Conservation (phyloP, 2,888 invertebrate genomes). For the Baronia brevicornis region DNA sequence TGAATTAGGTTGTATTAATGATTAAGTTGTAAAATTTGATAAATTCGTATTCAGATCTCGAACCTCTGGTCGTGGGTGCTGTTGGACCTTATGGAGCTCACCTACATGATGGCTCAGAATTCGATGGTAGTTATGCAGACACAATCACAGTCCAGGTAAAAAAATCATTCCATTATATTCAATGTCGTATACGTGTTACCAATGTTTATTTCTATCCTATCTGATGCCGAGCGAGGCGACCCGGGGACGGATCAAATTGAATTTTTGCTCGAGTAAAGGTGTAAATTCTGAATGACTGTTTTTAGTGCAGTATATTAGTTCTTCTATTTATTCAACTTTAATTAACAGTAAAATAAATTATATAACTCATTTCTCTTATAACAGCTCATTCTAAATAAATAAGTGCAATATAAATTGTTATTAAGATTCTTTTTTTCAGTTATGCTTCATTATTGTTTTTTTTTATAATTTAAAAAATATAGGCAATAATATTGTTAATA, state of each 20-base stretch:
- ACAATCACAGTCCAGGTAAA: constrained; percentile 77
- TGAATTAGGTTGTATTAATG: constrained; percentile 6
- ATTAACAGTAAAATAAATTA: too few species aligned
- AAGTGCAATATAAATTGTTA: too few species aligned
- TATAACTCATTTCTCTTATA: too few species aligned
- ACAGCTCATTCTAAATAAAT: too few species aligned
- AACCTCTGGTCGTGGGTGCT: constrained; percentile 86
- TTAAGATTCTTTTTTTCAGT: too few species aligned
- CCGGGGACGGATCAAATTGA: constrained; percentile 39
- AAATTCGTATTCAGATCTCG: constrained; percentile 36
- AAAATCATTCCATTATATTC: too few species aligned
- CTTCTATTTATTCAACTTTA: too few species aligned
- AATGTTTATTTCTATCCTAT: constrained; percentile 33
- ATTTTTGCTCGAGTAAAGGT: constrained; percentile 38
- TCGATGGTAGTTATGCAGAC: constrained; percentile 88
- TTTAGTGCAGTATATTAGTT: constrained; percentile 41
- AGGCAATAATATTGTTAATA: too few species aligned
- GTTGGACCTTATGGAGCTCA: constrained; percentile 96
- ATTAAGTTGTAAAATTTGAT: too few species aligned
- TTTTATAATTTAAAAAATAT: too few species aligned
- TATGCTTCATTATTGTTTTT: too few species aligned
- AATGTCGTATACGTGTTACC: too few species aligned
- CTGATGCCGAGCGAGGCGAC: constrained; percentile 32
- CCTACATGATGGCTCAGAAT: constrained; percentile 94
- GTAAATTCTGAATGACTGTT: constrained; percentile 38